Evolutionary conservation across 2,888 invertebrate species (phyloP), one percentile per base, ranked within the genome.

Genomic region (Caenorhabditis uteleia): DNA sequence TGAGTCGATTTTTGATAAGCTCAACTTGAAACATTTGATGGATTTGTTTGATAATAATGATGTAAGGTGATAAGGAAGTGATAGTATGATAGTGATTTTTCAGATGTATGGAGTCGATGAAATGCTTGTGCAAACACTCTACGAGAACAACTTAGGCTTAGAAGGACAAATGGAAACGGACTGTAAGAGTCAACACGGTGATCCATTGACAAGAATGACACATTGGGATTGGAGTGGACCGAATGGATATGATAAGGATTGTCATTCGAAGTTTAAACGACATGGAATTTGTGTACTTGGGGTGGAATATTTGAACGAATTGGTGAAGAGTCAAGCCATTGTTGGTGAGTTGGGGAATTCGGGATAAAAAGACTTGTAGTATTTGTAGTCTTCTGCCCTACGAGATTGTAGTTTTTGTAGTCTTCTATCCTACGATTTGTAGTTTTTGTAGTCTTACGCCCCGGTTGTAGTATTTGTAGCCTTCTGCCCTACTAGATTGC

Each of bases 21-120:
- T 40, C 23, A 40, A 40, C 40, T 40, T 40, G 40, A 25, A 40
- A n/a, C 6, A 10, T 2, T 23, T 40, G 10, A 10, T 40, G 21
- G n/a, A 40, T 21, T 25, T 21, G 14, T 40, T 40, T 14, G 40
- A 40, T 40, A 8, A 40, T 21, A 40, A 40, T 6, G 23, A 21
- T 3, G 40, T 40, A 14, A 6, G 23, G 14, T 23, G 2, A 18
- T 8, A n/a, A 7, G 6, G 4, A 8, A 20, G 16, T 10, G 20
- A 38, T 20, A 38, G 6, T 38, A 38, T n/a, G 20, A 18, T 20
- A 16, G 16, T 16, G 12, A 10, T 38, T 23, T 40, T 40, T 21
- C 7, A 40, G 40, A 23, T 40, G 3, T 40, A 40, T 23, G 40
- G 40, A 6, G 40, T 40, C 23, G 40, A 40, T 23, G 40, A 40